Evolutionary conservation across 1,140 invertebrate genomes (phyloP), one percentile per base, ranked within the genome.

Genomic region (Drosophila bocqueti): DNA sequence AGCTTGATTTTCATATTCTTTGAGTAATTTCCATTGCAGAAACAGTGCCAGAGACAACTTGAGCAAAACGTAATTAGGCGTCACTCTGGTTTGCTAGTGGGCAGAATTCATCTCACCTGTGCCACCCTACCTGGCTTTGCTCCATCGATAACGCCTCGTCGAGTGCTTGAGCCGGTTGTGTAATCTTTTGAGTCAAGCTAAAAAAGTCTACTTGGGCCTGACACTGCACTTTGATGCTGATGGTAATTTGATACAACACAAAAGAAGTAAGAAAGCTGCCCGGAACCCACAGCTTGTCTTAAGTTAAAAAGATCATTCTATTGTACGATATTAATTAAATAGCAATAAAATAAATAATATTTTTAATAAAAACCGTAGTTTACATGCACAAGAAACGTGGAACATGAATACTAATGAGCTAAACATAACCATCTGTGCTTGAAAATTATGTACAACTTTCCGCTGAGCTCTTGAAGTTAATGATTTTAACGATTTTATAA

Each of bases 61-160:
- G 26, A 42, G 52, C 54, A 50, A 66, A 66, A 31, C 68, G 24
- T 79, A 79, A 79, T 79, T 79, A 73, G 76, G 77, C 77, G 77
- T 79, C 60, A 55, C 58, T 71, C 24, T 63, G 49, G 65, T 46
- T 69, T 78, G 76, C 52, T 21, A 24, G 75, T 78, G 75, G 76
- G 76, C 74, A 69, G 57, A 13, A 31, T 34, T 36, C 66, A 40
- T 15, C 66, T 66, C 46, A 42, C 46, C 60, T 65, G 46, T 68
- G 60, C 38, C 65, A 34, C 45, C 36, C 13, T 31, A 65, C 66
- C 61, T 26, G 34, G 18, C 26, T 52, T 45, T 36, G 65, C 36
- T 21, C 65, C 52, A 69, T 59, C 74, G 26, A 78, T 18, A 50
- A 60, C 50, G 58, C 65, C 75, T 61, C 54, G 65, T 63, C 24